phyloP scores from a whole-genome alignment of 1,140 invertebrate species.

The Drosophila orena region DNA sequence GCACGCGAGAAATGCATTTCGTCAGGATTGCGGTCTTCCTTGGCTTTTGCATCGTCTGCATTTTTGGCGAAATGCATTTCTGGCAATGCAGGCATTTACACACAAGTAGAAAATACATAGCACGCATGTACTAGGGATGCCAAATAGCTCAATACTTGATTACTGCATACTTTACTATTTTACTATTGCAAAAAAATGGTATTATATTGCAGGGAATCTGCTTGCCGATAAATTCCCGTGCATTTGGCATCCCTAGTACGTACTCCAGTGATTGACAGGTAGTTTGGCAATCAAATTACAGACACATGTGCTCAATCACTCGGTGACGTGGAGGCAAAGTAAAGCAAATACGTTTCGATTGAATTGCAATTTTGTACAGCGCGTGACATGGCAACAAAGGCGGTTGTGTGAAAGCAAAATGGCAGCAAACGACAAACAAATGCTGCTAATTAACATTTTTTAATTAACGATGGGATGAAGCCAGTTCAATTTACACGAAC shows the following conservation, averaged over 20 bases:
- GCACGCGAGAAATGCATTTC: conserved; percentile 30
- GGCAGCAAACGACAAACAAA: conserved; percentile 52
- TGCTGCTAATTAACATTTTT: conserved; percentile 73
- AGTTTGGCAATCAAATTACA: conserved; percentile 30
- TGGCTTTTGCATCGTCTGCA: not conserved
- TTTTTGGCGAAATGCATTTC: conserved; percentile 32
- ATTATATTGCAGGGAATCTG: too few species aligned
- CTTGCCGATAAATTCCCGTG: not conserved
- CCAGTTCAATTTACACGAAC: conserved; percentile 22
- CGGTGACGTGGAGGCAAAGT: conserved; percentile 42
- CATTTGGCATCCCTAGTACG: conserved; percentile 1
- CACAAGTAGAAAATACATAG: conserved; percentile 7
- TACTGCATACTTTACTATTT: too few species aligned
- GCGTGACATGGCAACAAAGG: conserved; percentile 57
- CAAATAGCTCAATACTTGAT: not conserved
- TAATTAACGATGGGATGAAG: conserved; percentile 64
- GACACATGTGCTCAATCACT: conserved; percentile 40
- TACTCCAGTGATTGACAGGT: conserved; percentile 28
- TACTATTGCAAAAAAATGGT: too few species aligned
- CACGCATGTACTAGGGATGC: conserved; percentile 7
- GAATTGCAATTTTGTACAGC: conserved; percentile 60
- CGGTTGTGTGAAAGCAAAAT: conserved; percentile 31
- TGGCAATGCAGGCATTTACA: conserved; percentile 25
- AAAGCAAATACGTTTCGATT: conserved; percentile 30
- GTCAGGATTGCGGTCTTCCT: not conserved